Evolutionary conservation across 2,797 vertebrate species (phyloP).

Genomic region (Enteromius paludinosus): DNA sequence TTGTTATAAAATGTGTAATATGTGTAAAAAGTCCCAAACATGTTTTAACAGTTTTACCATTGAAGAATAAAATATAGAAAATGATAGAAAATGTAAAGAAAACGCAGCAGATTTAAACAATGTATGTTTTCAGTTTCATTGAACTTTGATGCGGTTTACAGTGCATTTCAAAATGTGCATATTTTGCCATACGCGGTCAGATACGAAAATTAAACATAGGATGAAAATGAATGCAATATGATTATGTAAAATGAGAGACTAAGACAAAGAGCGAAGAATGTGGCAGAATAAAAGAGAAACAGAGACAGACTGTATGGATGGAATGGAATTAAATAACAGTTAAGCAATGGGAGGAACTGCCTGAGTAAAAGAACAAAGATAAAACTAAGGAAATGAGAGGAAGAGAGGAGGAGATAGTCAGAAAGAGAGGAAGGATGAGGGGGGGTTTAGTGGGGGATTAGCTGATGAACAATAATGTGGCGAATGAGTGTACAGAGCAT

Average conservation of each 20-base stretch:
- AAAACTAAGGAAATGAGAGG: conserved; percentile 34
- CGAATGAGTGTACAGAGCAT: conserved; percentile 49
- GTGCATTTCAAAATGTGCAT: background rate
- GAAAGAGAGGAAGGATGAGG: conserved; percentile 33
- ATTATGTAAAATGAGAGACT: conserved; percentile 24
- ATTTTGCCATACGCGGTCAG: background rate
- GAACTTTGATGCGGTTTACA: background rate
- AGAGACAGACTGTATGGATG: conserved; percentile 19
- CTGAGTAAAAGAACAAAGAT: conserved; percentile 6
- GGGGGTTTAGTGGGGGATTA: conserved; percentile 29
- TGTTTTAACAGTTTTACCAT: background rate
- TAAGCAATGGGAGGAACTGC: conserved; percentile 7
- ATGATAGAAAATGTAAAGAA: too few species aligned
- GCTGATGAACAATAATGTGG: conserved; percentile 48
- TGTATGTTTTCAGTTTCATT: background rate
- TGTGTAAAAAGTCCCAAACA: background rate
- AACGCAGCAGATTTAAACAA: background rate
- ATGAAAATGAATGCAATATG: background rate
- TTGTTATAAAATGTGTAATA: background rate
- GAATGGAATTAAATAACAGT: background rate
- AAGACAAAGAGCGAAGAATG: conserved; percentile 38
- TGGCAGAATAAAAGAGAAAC: conserved; percentile 49
- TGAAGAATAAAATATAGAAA: background rate
- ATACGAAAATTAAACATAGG: background rate
- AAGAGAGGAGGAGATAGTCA: conserved; percentile 31